These are phyloP conservation scores for Heliconius charithonia DNA, from an alignment of 2,888 invertebrate species.

Conservation along the genomic window DNA sequence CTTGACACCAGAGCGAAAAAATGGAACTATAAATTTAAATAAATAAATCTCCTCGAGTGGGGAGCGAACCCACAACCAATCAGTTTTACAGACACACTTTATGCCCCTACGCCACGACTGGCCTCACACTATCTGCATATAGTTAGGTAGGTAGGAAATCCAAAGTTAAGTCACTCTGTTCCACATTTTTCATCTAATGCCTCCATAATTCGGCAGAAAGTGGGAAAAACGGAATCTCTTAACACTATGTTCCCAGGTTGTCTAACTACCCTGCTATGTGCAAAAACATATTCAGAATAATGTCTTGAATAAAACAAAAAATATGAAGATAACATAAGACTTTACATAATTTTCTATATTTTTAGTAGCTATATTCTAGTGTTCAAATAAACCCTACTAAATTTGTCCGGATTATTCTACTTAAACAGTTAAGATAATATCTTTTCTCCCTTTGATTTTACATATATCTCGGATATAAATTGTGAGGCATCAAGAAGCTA, in stretches of 20 bases:
- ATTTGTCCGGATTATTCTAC: conserved; percentile 6
- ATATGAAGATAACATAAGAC: background rate
- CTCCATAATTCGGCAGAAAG: too few species aligned
- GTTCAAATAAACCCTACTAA: conserved; percentile 12
- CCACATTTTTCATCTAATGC: background rate
- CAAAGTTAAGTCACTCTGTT: background rate
- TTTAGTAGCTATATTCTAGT: background rate
- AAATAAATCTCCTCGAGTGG: too few species aligned
- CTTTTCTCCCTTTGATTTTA: background rate
- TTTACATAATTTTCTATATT: background rate
- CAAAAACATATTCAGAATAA: background rate
- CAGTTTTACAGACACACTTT: too few species aligned
- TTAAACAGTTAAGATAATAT: conserved; percentile 2
- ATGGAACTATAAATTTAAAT: too few species aligned
- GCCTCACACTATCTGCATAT: background rate
- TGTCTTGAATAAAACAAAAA: background rate
- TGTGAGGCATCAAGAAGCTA: background rate
- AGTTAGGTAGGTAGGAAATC: background rate
- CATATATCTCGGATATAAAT: background rate
- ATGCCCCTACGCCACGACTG: too few species aligned
- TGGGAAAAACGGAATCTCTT: too few species aligned
- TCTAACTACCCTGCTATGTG: background rate
- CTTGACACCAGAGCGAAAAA: too few species aligned
- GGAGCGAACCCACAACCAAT: too few species aligned
- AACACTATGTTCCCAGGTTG: too few species aligned